Base-by-base conservation (phyloP, 2,797 vertebrate genomes). In the Characodon lateralis region DNA sequence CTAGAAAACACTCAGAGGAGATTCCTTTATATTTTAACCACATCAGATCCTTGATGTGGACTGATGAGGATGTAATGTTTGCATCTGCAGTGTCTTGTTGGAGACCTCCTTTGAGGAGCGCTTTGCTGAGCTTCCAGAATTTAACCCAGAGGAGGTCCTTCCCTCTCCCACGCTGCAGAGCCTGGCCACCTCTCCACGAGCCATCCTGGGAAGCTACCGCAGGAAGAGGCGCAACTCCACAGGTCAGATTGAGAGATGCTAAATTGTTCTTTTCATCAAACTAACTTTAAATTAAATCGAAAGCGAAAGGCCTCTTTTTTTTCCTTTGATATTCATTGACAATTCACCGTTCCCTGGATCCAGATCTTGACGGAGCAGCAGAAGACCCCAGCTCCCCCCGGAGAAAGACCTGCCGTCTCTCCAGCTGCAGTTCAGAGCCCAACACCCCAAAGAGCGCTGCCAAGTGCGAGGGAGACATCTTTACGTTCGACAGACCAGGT, bases 381-480 rank as follows among this genome's bases (percentile, higher is more conserved):
- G 97, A 98, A 74, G 97, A 98, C 46, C 96, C 97, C 77, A 94
- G 95, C 80, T 98, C 97, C 0, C 97, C 97, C 0, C 95, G 97
- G 89, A 97, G 97, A 83, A 97, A 97, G 93, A 97, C 96, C 63
- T 95, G 96, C 0, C 95, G 96, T 18, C 95, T 97, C 28, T 98
- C 97, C 61, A 98, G 96, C 94, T 98, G 97, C 91, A 97, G 97
- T 92, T 98, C 97, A 0, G 97, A 98, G 92, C 97, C 97, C 85
- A 98, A 95, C 94, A 98, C 97, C 5, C 97, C 97, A 10, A 98
- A 98, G 91, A 98, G 97, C 35, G 97, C 95, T n/a, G 92, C 96
- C 93, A 98, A 97, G 91, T 97, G 97, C 1, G 97, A 98, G 91
- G 97, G 97, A 6, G 97, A 98, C 72, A 97, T 98, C 94, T 98